Evolutionary conservation across 1,140 invertebrate species (phyloP), one percentile per base, ranked within the genome.

Genomic region (Plectus sambesii): DNA sequence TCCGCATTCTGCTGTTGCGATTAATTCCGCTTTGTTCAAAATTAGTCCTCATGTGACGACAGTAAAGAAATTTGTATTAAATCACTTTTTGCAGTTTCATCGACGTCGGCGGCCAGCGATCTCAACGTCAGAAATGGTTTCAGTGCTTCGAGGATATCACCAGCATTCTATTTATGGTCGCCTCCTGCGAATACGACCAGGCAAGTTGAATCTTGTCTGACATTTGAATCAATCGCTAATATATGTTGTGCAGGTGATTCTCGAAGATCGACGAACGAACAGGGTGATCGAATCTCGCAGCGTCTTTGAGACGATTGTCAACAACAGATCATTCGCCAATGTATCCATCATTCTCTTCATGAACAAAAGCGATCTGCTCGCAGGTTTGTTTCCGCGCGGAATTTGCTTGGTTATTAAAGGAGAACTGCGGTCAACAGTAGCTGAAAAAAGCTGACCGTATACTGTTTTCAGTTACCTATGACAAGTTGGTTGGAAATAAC

Each of bases 221-320:
- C n/a, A n/a, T n/a, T n/a, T n/a, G n/a, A n/a, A n/a, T n/a, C n/a
- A n/a, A n/a, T n/a, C n/a, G 12, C 12, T 51, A 12, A 17, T 6
- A 17, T 53, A 17, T 6, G 15, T 25, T 24, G 47, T 59, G 27
- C 24, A 60, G 58, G 86, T 90, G 47, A 77, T 96, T 59, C 79
- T 90, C 23, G 90, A 97, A 77, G 89, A 97, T 73, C 81, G 84
- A 80, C 85, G 73, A 64, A 65, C 64, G 8, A 56, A 60, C 44
- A 52, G 58, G 30, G 75, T 98, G 42, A 81, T 86, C 67, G 92
- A 98, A 74, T 88, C 90, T 2, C 79, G 82, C 55, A 86, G 87
- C 72, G 92, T 98, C 58, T 98, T 98, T 73, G 88, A 96, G 73
- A 92, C 88, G 2, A 94, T 98, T 63, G 84, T 94, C 24, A 96